A percentile compares a stretch with the other conserved stretches of the same genome.
Conservation (phyloP, 2,888 invertebrate genomes). For the Sepiola atlantica region DNA sequence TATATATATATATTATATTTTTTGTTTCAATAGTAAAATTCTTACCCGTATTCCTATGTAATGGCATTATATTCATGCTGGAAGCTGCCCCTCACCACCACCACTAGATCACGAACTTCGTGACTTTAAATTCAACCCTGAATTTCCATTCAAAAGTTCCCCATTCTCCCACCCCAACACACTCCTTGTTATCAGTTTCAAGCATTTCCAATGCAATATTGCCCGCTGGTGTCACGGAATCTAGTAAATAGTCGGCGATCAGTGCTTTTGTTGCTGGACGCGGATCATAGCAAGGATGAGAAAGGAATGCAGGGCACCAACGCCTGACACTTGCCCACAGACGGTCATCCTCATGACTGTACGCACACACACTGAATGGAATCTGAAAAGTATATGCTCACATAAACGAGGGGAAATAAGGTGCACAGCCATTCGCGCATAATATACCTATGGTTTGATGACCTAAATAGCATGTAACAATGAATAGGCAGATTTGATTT, state of each 20-base stretch:
- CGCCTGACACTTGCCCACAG: neutral
- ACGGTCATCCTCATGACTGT: no score
- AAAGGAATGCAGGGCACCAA: neutral
- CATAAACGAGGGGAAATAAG: no score
- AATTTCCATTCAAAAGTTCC: neutral
- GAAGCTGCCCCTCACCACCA: neutral
- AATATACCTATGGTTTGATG: no score
- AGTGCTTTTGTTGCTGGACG: neutral
- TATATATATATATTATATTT: no score
- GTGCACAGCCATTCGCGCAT: no score
- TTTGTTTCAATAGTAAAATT: no score
- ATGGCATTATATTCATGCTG: neutral
- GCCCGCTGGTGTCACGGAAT: conserved; percentile 7
- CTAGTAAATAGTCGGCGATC: neutral
- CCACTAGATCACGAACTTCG: neutral
- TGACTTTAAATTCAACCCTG: neutral
- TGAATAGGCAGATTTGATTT: no score
- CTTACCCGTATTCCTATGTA: neutral
- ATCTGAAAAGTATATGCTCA: no score
- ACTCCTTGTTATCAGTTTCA: neutral
- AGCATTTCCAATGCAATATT: neutral
- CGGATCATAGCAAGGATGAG: neutral
- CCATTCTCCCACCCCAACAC: neutral
- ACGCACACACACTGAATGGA: neutral
- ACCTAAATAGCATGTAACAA: no score